A percentile compares a stretch with the other conserved stretches of the same genome.
Conservation (phyloP, 1,140 invertebrate genomes). For the Trichonephila inaurata region DNA sequence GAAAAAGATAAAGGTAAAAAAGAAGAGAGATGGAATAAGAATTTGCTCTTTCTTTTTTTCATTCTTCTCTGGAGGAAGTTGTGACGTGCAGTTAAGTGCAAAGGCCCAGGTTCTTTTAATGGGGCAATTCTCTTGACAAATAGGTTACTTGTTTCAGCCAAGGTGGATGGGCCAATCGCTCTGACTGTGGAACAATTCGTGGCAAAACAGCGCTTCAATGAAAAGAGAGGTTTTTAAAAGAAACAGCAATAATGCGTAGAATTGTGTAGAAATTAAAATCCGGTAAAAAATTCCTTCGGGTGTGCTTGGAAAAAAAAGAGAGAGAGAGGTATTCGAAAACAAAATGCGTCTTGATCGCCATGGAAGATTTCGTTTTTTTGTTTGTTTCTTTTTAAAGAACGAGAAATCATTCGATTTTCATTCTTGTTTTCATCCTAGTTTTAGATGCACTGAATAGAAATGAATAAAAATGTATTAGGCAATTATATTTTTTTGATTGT, state of each 20-base stretch:
- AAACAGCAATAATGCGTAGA: neutral
- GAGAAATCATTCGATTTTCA: too few species aligned
- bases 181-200: constrained; percentile 22
- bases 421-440: too few species aligned
- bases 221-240: neutral
- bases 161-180: constrained; percentile 1
- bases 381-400: too few species aligned
- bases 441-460: too few species aligned
- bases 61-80: constrained; percentile 1
- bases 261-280: constrained; percentile 27
- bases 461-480: too few species aligned
- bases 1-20: neutral
- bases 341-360: neutral
- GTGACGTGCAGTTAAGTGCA: neutral
- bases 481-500: too few species aligned
- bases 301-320: neutral
- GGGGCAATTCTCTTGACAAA: constrained; percentile 67
- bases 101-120: constrained; percentile 18
- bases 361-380: too few species aligned
- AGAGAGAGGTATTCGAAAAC: neutral
- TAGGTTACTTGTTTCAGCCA: constrained; percentile 37
- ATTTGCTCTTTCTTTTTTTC: constrained; percentile 29
- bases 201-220: constrained; percentile 4
- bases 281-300: neutral
- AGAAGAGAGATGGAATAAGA: neutral